Evolutionary conservation across 1,140 invertebrate genomes (phyloP), one percentile per base, ranked within the genome.

Genomic region (Ooceraea biroi): DNA sequence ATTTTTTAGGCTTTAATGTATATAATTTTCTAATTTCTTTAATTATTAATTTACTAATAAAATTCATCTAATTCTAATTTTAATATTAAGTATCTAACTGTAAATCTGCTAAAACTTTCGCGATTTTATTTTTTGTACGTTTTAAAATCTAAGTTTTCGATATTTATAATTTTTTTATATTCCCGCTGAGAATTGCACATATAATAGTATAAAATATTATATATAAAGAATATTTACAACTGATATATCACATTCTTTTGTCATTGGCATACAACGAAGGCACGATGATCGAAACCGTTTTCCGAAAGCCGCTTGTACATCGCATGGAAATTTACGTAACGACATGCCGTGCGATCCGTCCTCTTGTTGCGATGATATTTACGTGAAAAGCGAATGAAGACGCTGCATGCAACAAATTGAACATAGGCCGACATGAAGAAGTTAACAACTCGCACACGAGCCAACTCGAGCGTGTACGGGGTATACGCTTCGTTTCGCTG

Each of bases 401-500:
- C 76, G 68, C 69, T 52, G 68, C 71, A 72, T 72, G 78, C 78
- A 74, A 74, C 69, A 82, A 82, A 82, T 82, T 82, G 78, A 57
- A 82, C 72, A 73, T 71, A 41, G 36, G 60, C 19, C 57, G 57
- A 48, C 58, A 55, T 65, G 82, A 77, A 77, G 71, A 76, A 77
- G 57, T 78, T 63, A 83, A 76, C 71, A 77, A 77, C 82, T 83
- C 73, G 82, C 72, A 76, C 72, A 76, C 82, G 69, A 65, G 71
- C 71, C 82, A 83, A 83, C 82, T 83, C 82, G 71, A 83, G 71
- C 82, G 82, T 83, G 60, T 44, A 65, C 48, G 50, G 50, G 19
- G 60, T 77, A 83, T 17, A 83, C 82, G 82, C 82, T 83, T 83
- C 82, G 82, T 83, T 83, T 83, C 71, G 71, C 82, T 83, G 71